Evolutionary conservation across 2,888 invertebrate genomes (phyloP), one percentile per base, ranked within the genome.

Genomic region (Homarus gammarus): DNA sequence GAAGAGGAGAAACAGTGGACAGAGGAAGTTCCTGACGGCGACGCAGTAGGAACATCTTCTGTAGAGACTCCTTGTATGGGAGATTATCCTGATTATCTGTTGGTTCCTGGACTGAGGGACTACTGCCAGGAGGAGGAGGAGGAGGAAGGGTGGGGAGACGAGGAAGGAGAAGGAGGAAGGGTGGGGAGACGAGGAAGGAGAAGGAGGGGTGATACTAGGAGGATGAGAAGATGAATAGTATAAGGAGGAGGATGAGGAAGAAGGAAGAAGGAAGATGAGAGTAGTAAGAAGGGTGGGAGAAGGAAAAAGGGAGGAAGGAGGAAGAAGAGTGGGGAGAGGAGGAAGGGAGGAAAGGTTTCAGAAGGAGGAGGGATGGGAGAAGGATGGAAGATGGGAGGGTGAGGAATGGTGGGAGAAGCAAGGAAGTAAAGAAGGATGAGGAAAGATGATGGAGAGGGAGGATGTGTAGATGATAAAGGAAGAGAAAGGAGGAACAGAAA

Each of bases 1-100:
- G 51, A 2, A 18, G 2, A 51, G 6, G 51, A 0, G 64, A 27
- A 6, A 1, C n/a, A 6, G 64, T 64, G 27, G 64, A 27, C 64
- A 27, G 27, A 64, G 27, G 27, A 27, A 2, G 64, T 64, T 27
- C 27, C 12, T 27, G 64, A 10, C 5, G 1, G 64, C 8, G 27
- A 27, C 61, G n/a, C 10, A 27, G 27, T 6, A 27, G n/a, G 56
- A 22, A 56, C n/a, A n/a, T n/a, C 44, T 64, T 6, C 27, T 18
- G 64, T 27, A 64, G 64, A 64, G 5, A 27, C 6, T 64, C n/a
- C 27, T 10, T 0, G 2, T 56, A 0, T n/a, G 5, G 64, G 27
- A 64, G 64, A 64, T 64, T 12, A 64, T 64, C 64, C 64, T 6
- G 64, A 64, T 64, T 64, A 64, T 64, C 64, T 64, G 64, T 6